Base-by-base conservation (phyloP, 1,140 invertebrate genomes). In the Drosophila tsacasi region DNA sequence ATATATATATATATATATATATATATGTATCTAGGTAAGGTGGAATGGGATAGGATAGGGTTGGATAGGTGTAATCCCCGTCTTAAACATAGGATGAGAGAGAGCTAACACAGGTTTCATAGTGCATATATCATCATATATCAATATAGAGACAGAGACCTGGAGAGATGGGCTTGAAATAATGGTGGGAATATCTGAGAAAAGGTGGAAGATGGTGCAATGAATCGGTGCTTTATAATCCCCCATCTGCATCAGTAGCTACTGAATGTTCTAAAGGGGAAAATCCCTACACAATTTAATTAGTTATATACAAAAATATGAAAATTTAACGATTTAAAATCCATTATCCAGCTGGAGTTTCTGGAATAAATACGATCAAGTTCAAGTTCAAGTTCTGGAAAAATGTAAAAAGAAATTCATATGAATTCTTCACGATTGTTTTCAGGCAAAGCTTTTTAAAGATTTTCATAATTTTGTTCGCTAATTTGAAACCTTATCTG, bases 51-150 rank as follows among this genome's bases (percentile, higher is more conserved):
- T 50, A 25, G 23, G 30, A 2, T 30, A 8, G 27, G 8, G 2
- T 25, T 42, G 60, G 63, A 13, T 44, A 58, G 54, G 19, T 58
- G 57, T 44, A 58, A 35, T 63, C 58, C 63, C 39, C 58, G 19
- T 44, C 63, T 65, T 65, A 65, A 61, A 30, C 17, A 21, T 40
- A 44, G 58, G 27, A 63, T 63, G 63, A 32, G 37, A 6, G 62
- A 40, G 35, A 3, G 15, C 23, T 32, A 32, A 52, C 17, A 50
- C 17, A n/a, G 10, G n/a, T 15, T 30, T 54, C 52, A 21, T 54
- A 54, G 10, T 15, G 21, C 49, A 15, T 13, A 32, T 19, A 52
- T 54, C 30, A 30, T 9, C 50, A 17, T 17, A 8, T 35, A 23
- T 13, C 23, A 9, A 42, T 61, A 21, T 30, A 30, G 13, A 63